A percentile compares a stretch with the other conserved stretches of the same genome.
Conservation (phyloP, 2,113 vertebrate genomes). For the Phodopus roborovskii region DNA sequence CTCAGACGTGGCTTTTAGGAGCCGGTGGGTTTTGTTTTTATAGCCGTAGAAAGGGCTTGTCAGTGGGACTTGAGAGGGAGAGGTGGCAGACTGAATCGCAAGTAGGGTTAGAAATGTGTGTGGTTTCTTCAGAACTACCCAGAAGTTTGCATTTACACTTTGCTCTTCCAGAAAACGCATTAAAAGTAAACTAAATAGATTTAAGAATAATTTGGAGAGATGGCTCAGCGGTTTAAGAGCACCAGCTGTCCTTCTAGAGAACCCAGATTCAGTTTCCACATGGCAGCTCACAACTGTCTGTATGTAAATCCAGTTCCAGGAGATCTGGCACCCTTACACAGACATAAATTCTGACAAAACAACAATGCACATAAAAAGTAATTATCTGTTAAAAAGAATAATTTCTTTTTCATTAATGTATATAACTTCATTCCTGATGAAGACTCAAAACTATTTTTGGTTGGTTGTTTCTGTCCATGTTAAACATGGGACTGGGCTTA, state of each 20-base stretch:
- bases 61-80: not conserved
- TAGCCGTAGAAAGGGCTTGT: not conserved
- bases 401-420: not conserved
- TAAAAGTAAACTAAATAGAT: constrained; percentile 22
- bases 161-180: constrained; percentile 39
- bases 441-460: not conserved
- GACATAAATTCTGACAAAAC: not conserved
- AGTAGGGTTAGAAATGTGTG: constrained; percentile 3
- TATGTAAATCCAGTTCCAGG: not conserved
- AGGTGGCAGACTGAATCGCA: not conserved
- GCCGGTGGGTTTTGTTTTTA: not conserved
- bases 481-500: not conserved
- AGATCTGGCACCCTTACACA: not conserved
- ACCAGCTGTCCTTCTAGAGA: not conserved
- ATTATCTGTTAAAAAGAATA: not conserved
- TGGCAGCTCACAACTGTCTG: not conserved
- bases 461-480: constrained; percentile 29
- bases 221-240: not conserved
- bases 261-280: not conserved
- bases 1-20: not conserved
- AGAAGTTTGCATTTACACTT: constrained; percentile 44
- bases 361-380: not conserved
- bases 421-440: not conserved
- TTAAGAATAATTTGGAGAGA: not conserved
- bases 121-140: constrained; percentile 24